These are phyloP conservation scores for Cyclophora punctaria DNA, from an alignment of 2,888 invertebrate species.

Conservation along the genomic window DNA sequence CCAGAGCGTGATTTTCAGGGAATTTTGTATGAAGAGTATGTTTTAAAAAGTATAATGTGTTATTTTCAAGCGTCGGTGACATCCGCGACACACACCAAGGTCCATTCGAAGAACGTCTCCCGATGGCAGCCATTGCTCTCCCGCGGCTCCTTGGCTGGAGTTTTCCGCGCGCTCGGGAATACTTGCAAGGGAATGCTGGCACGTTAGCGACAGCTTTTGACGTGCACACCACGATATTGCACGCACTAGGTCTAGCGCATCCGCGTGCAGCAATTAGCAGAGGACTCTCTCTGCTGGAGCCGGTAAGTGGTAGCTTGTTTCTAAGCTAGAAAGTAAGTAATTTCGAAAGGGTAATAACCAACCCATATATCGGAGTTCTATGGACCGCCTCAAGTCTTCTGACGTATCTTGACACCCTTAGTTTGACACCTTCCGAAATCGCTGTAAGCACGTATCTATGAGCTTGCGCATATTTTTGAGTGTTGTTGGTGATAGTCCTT, in stretches of 20 bases:
- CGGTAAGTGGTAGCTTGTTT: constrained; percentile 48
- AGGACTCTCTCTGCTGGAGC: constrained; percentile 77
- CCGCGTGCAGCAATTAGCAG: constrained; percentile 44
- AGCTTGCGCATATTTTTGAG: too few species aligned
- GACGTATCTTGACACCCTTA: too few species aligned
- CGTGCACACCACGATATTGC: constrained; percentile 80
- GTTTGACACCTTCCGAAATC: too few species aligned
- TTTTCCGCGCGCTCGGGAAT: constrained; percentile 76
- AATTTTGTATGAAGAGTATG: not conserved
- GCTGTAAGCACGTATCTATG: too few species aligned
- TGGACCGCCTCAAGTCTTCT: too few species aligned
- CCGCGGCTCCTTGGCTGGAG: constrained; percentile 80
- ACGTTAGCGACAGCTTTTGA: constrained; percentile 92
- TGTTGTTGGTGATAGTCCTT: too few species aligned
- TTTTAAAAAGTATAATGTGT: not conserved
- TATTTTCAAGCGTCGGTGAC: constrained; percentile 79
- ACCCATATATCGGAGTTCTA: too few species aligned
- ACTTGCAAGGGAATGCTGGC: constrained; percentile 78
- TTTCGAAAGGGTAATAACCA: too few species aligned
- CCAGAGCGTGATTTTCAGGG: not conserved
- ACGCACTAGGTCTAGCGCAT: constrained; percentile 71
- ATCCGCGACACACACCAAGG: constrained; percentile 92
- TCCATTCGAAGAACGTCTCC: constrained; percentile 92
- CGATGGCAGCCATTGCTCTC: constrained; percentile 87
- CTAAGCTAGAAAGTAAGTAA: too few species aligned